These are phyloP conservation scores for Hydractinia echinata DNA, from an alignment of 30 jellyfish, hydroid and myxozoan species.

Conservation along the genomic window DNA sequence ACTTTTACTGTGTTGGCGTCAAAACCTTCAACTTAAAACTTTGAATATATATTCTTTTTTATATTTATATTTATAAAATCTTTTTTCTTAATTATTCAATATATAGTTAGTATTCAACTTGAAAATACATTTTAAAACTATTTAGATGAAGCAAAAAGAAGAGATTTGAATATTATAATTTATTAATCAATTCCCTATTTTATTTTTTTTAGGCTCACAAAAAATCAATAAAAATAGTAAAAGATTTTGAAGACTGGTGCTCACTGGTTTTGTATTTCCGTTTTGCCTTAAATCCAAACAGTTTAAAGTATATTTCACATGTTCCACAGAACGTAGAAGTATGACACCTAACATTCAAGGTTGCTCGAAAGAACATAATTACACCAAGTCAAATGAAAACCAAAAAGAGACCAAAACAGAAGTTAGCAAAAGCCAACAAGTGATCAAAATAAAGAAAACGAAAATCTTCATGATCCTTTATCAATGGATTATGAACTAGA, in stretches of 20 bases:
- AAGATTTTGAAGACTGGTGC: not conserved
- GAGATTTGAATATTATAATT: not conserved
- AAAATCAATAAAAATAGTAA: not conserved
- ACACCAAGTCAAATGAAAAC: slow-evolving; percentile 33
- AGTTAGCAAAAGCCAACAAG: not conserved
- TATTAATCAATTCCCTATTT: not conserved
- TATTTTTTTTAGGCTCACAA: not conserved
- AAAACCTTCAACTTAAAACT: too few relatives aligned
- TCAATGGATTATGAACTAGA: slow-evolving; percentile 40
- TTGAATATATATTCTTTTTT: too few relatives aligned
- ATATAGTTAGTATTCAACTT: too few relatives aligned
- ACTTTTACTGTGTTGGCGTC: too few relatives aligned
- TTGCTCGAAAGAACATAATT: slow-evolving; percentile 29
- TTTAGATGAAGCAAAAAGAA: too few relatives aligned
- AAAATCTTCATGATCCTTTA: slow-evolving; percentile 16
- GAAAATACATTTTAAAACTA: too few relatives aligned
- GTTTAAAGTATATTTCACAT: not conserved
- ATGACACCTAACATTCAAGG: slow-evolving; percentile 47
- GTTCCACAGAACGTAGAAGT: not conserved
- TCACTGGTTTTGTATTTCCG: too few relatives aligned
- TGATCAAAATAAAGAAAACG: slow-evolving; percentile 27
- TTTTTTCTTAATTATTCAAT: too few relatives aligned
- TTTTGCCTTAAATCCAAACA: too few relatives aligned
- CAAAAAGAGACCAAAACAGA: slow-evolving; percentile 27
- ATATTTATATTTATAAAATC: too few relatives aligned